Conservation (phyloP, 2,888 invertebrate species). For the Caenorhabditis sp. region DNA sequence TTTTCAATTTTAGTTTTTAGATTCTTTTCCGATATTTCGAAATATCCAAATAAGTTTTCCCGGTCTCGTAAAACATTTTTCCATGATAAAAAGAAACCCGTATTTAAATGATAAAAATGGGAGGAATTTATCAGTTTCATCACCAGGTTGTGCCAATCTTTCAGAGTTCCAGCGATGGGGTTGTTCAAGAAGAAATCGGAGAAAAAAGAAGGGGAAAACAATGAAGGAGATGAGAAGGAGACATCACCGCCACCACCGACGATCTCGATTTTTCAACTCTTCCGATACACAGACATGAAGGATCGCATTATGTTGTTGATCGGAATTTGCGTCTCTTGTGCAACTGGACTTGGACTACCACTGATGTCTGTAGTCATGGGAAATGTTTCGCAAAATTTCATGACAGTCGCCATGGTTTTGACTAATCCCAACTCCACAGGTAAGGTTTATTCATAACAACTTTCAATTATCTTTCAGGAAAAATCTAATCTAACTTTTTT, state of each 20-base stretch:
- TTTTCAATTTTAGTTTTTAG: background rate
- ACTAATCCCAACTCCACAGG: constrained; percentile 16
- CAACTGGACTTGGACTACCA: constrained; percentile 61
- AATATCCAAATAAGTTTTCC: background rate
- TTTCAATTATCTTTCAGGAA: background rate
- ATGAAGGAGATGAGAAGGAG: background rate
- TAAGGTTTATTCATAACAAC: background rate
- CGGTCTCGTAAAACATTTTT: background rate
- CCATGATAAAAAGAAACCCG: background rate
- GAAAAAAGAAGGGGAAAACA: background rate
- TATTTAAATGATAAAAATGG: background rate
- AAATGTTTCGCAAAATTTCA: constrained; percentile 55
- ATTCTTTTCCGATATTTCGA: background rate
- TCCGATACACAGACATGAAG: constrained; percentile 52
- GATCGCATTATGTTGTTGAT: constrained; percentile 56
- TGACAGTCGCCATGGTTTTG: constrained; percentile 31
- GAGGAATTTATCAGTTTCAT: background rate
- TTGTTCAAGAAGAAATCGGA: constrained; percentile 3
- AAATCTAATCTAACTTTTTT: background rate
- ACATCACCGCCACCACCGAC: constrained; percentile 29
- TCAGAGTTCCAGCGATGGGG: background rate
- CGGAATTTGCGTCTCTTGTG: constrained; percentile 54
- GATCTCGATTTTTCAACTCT: constrained; percentile 53
- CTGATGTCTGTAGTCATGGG: constrained; percentile 64
- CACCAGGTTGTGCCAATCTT: background rate